A percentile compares a stretch with the other conserved stretches of the same genome.
Conservation (phyloP, 2,113 vertebrate species). For the Thamnaconus septentrionalis region DNA sequence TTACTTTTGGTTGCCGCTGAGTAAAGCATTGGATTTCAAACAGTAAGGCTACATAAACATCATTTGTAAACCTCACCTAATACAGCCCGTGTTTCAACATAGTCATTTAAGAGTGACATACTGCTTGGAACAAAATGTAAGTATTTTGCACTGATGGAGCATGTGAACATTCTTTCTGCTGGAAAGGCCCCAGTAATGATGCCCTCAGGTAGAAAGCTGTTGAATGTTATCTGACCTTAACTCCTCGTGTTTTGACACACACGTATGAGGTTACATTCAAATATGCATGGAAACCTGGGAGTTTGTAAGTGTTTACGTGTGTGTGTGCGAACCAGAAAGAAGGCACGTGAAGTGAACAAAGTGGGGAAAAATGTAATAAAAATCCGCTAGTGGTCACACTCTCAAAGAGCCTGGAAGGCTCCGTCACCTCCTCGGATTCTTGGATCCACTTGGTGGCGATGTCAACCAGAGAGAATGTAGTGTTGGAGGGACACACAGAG, state of each 20-base stretch:
- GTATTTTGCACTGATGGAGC: constrained; percentile 57
- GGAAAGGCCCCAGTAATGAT: constrained; percentile 29
- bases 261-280: neutral
- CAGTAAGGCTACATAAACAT: too few species aligned
- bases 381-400: neutral
- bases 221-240: constrained; percentile 22
- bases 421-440: constrained; percentile 34
- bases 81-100: constrained; percentile 44
- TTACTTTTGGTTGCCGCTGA: constrained; percentile 35
- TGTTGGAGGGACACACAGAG: constrained; percentile 39
- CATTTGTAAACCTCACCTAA: constrained; percentile 34
- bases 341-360: neutral
- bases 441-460: constrained; percentile 44
- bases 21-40: constrained; percentile 46
- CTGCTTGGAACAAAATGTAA: constrained; percentile 51
- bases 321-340: constrained; percentile 3
- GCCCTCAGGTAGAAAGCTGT: constrained; percentile 43
- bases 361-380: neutral
- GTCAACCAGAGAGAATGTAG: constrained; percentile 53
- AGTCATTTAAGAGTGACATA: constrained; percentile 60
- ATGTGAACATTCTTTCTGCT: constrained; percentile 59
- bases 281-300: neutral
- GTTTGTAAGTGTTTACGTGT: too few species aligned
- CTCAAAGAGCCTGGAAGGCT: constrained; percentile 38
- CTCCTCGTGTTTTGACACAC: neutral